Evolutionary conservation across 2,113 vertebrate species (phyloP).

Genomic region (Neolamprologus hecqui): DNA sequence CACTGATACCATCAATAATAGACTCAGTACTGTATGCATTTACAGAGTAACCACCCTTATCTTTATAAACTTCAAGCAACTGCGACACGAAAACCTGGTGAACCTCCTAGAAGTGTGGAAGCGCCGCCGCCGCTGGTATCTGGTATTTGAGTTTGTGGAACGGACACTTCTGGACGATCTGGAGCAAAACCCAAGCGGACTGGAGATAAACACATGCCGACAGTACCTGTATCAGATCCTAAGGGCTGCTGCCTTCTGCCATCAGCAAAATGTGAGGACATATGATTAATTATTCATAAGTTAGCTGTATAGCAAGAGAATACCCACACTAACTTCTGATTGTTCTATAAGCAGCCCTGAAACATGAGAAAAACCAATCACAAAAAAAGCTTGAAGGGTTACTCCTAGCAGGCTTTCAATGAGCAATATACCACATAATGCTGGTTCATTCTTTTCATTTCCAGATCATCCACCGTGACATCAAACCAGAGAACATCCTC

Average conservation of each 20-base stretch:
- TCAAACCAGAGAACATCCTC: conserved; percentile 91
- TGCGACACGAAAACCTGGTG: conserved; percentile 87
- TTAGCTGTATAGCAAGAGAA: neutral
- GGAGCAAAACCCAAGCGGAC: conserved; percentile 74
- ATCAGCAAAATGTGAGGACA: conserved; percentile 80
- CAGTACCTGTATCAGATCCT: conserved; percentile 85
- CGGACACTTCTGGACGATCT: conserved; percentile 82
- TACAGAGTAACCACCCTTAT: neutral
- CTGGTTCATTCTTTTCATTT: neutral
- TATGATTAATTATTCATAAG: neutral
- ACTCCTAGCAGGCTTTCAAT: neutral
- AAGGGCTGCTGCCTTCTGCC: conserved; percentile 81
- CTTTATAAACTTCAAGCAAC: conserved; percentile 67
- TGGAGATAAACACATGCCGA: conserved; percentile 70
- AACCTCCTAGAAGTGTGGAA: conserved; percentile 85
- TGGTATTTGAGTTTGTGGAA: conserved; percentile 92
- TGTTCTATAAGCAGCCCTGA: neutral
- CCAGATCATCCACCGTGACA: conserved; percentile 88
- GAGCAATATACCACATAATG: neutral
- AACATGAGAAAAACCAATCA: neutral
- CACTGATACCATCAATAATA: rapidly evolving
- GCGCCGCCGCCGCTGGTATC: conserved; percentile 81
- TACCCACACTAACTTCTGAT: neutral
- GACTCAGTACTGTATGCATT: neutral
- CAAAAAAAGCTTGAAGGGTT: neutral